Percentiles rank a stretch among this genome's conserved stretches.
phyloP scores from a whole-genome alignment of 2,888 invertebrate genomes.

The Panzeria rudis region DNA sequence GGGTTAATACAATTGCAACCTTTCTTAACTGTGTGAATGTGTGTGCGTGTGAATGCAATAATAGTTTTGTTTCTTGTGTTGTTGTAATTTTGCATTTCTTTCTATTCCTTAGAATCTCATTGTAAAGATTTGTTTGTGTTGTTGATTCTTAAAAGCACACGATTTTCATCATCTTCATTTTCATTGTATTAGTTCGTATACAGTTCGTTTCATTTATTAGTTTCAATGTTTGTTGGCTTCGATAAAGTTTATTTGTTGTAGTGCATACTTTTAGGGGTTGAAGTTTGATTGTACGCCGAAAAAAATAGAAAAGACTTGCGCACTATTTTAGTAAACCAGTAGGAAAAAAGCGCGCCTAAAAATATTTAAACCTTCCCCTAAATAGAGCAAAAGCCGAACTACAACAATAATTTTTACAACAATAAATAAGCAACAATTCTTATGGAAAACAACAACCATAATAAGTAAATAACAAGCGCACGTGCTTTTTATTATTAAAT shows the following conservation, averaged over 20 bases:
- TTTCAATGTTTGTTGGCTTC: slow-evolving; percentile 23
- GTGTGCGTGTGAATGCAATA: slow-evolving; percentile 29
- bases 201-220: slow-evolving; percentile 21
- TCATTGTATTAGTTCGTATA: slow-evolving; percentile 42
- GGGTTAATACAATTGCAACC: slow-evolving; percentile 52
- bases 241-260: slow-evolving; percentile 38
- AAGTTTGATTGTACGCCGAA: slow-evolving; percentile 29
- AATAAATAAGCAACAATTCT: slow-evolving; percentile 25
- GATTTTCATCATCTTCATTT: slow-evolving; percentile 36
- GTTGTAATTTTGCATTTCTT: slow-evolving; percentile 69
- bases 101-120: slow-evolving; percentile 54
- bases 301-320: slow-evolving; percentile 58
- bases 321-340: slow-evolving; percentile 62
- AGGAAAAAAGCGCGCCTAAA: slow-evolving; percentile 72
- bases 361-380: slow-evolving; percentile 67
- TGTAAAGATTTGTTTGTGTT: slow-evolving; percentile 32
- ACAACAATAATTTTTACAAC: slow-evolving; percentile 33
- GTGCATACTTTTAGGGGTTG: slow-evolving; percentile 65
- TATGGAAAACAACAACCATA: not conserved
- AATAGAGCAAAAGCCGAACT: slow-evolving; percentile 45
- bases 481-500: slow-evolving; percentile 49
- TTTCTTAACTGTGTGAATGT: not conserved
- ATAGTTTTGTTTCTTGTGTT: slow-evolving; percentile 45
- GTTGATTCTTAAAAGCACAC: slow-evolving; percentile 35
- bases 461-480: slow-evolving; percentile 50